Conservation (phyloP, 2,888 invertebrate species). For the Apoderus coryli region DNA sequence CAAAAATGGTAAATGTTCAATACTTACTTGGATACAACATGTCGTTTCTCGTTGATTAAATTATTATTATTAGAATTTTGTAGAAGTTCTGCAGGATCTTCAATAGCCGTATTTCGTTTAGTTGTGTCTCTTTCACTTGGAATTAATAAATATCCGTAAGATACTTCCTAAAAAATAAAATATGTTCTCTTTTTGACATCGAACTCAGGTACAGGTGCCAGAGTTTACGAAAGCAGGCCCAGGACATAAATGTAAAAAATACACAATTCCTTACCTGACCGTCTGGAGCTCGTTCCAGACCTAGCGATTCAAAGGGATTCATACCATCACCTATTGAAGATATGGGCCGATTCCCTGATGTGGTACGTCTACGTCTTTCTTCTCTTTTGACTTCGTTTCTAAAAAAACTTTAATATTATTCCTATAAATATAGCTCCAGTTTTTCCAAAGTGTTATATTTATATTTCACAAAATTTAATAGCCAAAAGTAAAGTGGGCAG, state of each 20-base stretch:
- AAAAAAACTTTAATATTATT: slow-evolving; percentile 7
- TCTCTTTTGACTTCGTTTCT: slow-evolving; percentile 22
- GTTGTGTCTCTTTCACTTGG: slow-evolving; percentile 35
- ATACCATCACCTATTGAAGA: slow-evolving; percentile 70
- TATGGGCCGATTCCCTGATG: slow-evolving; percentile 68
- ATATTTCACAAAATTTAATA: background rate
- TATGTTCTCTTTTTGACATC: no score
- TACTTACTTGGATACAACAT: slow-evolving; percentile 47
- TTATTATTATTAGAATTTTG: no score
- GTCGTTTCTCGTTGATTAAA: slow-evolving; percentile 31
- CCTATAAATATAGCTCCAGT: background rate
- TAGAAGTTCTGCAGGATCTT: slow-evolving; percentile 29
- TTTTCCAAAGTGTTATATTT: background rate
- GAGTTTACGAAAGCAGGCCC: no score
- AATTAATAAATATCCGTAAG: slow-evolving; percentile 71
- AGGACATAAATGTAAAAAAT: slow-evolving; percentile 5
- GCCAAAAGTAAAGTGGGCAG: background rate
- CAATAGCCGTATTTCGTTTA: slow-evolving; percentile 23
- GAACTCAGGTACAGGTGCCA: no score
- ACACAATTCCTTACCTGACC: slow-evolving; percentile 49
- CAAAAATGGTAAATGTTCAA: no score
- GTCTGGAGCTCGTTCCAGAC: slow-evolving; percentile 65
- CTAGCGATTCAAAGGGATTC: slow-evolving; percentile 76
- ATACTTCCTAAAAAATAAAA: slow-evolving; percentile 58
- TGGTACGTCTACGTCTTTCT: slow-evolving; percentile 56